Conservation (phyloP, 92 coral and sea anemone genomes). For the Porites rus region DNA sequence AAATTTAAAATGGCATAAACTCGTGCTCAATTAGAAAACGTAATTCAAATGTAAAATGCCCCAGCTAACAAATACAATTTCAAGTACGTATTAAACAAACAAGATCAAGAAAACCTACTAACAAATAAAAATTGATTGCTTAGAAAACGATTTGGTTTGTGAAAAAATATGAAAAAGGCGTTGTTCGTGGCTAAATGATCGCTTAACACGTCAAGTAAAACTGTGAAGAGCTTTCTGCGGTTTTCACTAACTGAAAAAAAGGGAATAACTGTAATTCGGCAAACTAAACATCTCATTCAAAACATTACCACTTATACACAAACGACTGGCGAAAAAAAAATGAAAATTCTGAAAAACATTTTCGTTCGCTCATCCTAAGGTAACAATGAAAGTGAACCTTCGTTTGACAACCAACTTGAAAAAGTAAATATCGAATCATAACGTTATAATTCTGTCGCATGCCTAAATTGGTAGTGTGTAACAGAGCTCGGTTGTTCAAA, state of each 20-base stretch:
- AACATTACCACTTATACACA: too few species aligned
- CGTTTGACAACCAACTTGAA: too few species aligned
- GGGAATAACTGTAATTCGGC: neutral
- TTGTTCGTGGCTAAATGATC: neutral
- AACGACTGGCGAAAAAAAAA: too few species aligned
- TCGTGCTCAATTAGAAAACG: constrained; percentile 11
- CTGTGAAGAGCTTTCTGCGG: constrained; percentile 32
- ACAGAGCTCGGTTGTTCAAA: too few species aligned
- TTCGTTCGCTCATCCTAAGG: too few species aligned
- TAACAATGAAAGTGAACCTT: too few species aligned
- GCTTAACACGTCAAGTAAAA: constrained; percentile 20
- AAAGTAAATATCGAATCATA: too few species aligned
- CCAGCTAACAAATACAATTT: constrained; percentile 3
- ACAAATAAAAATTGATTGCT: constrained; percentile 11
- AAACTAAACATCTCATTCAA: neutral
- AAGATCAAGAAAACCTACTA: constrained; percentile 6
- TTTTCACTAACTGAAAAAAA: neutral
- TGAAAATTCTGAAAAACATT: too few species aligned
- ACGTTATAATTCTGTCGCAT: too few species aligned
- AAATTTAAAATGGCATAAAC: constrained; percentile 1
- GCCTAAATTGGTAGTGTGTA: too few species aligned
- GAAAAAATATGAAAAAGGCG: constrained; percentile 19
- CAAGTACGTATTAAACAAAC: constrained; percentile 11
- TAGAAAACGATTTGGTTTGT: constrained; percentile 16
- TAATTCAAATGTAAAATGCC: constrained; percentile 28